phyloP scores from a whole-genome alignment of 1,140 invertebrate genomes.

The Popillia japonica region DNA sequence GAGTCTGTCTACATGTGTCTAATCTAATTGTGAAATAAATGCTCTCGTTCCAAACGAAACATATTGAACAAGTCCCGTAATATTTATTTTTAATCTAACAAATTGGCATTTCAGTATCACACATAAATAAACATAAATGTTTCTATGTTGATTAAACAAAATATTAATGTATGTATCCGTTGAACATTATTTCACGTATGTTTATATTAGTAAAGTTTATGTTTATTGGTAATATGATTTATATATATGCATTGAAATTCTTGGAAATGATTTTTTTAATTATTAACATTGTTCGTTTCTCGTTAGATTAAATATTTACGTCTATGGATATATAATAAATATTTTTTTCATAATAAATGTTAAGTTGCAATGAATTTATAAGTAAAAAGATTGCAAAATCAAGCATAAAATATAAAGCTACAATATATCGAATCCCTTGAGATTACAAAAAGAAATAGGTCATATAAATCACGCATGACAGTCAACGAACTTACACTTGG shows the following conservation, averaged over 20 bases:
- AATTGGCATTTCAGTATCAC: slow-evolving; percentile 1
- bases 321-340: not conserved
- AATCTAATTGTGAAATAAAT: too few species aligned
- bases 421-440: too few species aligned
- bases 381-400: too few species aligned
- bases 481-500: not conserved
- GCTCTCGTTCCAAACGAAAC: not conserved
- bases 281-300: not conserved
- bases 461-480: not conserved
- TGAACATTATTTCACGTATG: not conserved
- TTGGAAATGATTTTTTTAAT: slow-evolving; percentile 5
- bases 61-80: not conserved
- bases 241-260: not conserved
- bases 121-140: not conserved
- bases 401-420: too few species aligned
- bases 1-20: too few species aligned
- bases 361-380: too few species aligned
- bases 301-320: not conserved
- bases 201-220: slow-evolving; percentile 12
- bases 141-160: not conserved
- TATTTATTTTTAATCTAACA: not conserved
- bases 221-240: not conserved
- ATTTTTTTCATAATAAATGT: too few species aligned
- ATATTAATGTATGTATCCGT: slow-evolving; percentile 19
- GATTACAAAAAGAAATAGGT: not conserved